Base-by-base conservation (phyloP, 2,797 vertebrate genomes). In the Poecile montanus region DNA sequence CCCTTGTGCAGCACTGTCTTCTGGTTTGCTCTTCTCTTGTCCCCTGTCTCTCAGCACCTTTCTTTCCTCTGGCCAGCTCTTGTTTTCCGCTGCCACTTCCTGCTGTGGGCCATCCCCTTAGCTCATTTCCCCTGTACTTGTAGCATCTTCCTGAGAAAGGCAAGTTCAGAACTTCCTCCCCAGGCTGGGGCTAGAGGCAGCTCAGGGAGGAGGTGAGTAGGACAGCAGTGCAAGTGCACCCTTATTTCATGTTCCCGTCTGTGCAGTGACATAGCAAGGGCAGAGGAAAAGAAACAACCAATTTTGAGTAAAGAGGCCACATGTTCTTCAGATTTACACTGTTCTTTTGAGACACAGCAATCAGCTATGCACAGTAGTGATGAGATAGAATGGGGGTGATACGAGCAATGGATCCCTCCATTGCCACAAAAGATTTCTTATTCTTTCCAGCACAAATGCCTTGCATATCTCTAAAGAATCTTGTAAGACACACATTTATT, bases 251-350 rank as follows among this genome's bases (percentile, higher is more conserved):
- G 38, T 67, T 70, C 27, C 47, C 5, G 73, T 57, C 36, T 60
- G 14, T 32, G n/a, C 63, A 60, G 79, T 36, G 29, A 17, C 62
- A 45, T 16, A 50, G 56, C 26, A 82, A 73, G 88, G 44, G n/a
- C 47, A 70, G 85, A 81, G 56, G 26, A 13, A 56, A 36, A 62
- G 29, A 45, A 77, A 36, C 27, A 50, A 30, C 7, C 7, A 16
- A 8, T 75, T 83, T 60, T 58, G 32, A 81, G 47, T 57, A 75
- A 70, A 75, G 26, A 27, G 63, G 11, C 58, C 51, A 42, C 1
- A 1, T 1, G 9, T 58, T 20, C 17, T 36, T 27, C 29, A 48
- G n/a, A 76, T 88, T 89, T 63, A 10, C 12, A 3, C 0, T 0
- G 25, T 21, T 70, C 44, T 83, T 93, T 63, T 53, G 44, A 73